Evolutionary conservation across 2,797 vertebrate species (phyloP), one percentile per base, ranked within the genome.

Genomic region (Delichon dasypus): DNA sequence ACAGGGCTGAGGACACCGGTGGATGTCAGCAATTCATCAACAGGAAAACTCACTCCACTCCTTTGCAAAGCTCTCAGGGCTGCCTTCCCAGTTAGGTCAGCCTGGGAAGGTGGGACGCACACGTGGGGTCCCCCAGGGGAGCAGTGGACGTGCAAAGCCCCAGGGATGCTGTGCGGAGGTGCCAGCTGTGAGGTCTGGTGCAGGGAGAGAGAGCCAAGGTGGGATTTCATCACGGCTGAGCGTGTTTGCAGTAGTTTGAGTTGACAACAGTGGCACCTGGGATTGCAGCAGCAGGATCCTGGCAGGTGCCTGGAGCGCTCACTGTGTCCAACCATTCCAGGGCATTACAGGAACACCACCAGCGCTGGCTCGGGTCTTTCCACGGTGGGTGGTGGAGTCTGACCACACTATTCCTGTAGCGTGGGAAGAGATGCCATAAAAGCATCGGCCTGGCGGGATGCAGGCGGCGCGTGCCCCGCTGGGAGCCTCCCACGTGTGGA

Each of bases 391-490:
- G 9, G 50, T 22, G 26, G 40, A 4, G 7, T 62, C 55, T 83
- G 88, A 34, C 64, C 30, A 4, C 5, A 0, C 30, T 16, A 2
- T 36, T 36, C 47, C 16, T 5, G 32, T 25, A 10, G 58, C 0
- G 0, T 0, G 2, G 57, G 48, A 38, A 25, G 72, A 32, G 77
- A 68, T 57, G 81, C 74, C 83, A 2, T 38, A 20, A 54, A 58
- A 85, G 19, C 9, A 18, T 14, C 74, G 23, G 34, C 25, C 0
- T 0, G 72, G 68, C 4, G 57, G 76, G 81, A 82, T 21, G 67
- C 60, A 21, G 67, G 14, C 4, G 0, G 47, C 0, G 17, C 5
- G 34, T 32, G 55, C 29, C 55, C 65, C 0, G 11, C 25, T 4
- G 9, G 80, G 42, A 72, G 22, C 34, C 27, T 79, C 80, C 71